Conservation (phyloP, 2,797 vertebrate species). For the Phataginus tricuspis region DNA sequence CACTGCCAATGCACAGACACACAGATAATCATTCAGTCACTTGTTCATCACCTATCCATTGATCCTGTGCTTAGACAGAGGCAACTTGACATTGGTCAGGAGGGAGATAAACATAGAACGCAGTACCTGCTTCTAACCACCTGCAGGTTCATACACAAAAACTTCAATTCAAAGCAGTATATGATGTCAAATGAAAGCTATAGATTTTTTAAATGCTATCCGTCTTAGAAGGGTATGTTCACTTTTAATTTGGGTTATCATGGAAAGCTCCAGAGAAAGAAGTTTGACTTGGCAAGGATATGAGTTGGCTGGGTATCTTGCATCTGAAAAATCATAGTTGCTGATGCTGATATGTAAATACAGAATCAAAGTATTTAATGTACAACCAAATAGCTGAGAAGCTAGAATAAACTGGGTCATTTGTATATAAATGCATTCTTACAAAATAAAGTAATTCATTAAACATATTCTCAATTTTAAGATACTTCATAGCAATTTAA, state of each 20-base stretch:
- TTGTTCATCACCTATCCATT: neutral
- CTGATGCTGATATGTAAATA: conserved; percentile 32
- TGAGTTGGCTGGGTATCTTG: neutral
- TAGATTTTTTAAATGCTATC: conserved; percentile 46
- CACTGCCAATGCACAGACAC: neutral
- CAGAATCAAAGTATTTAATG: conserved; percentile 44
- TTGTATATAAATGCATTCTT: conserved; percentile 61
- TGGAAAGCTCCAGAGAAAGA: conserved; percentile 37
- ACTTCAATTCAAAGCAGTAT: conserved; percentile 13
- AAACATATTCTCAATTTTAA: conserved; percentile 59
- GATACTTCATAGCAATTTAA: conserved; percentile 66
- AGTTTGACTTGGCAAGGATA: neutral
- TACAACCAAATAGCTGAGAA: conserved; percentile 39
- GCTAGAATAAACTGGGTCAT: conserved; percentile 54
- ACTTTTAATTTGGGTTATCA: conserved; percentile 21
- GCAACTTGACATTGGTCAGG: neutral
- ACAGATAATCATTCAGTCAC: neutral
- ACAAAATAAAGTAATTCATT: conserved; percentile 63
- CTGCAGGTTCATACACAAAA: neutral
- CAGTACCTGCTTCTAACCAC: neutral
- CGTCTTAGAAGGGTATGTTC: neutral
- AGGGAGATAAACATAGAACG: neutral
- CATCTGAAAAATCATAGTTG: conserved; percentile 46
- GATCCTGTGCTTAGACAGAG: neutral
- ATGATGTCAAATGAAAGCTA: neutral